phyloP scores from a whole-genome alignment of 2,888 invertebrate genomes.

The Trissonchulus latispiculum region DNA sequence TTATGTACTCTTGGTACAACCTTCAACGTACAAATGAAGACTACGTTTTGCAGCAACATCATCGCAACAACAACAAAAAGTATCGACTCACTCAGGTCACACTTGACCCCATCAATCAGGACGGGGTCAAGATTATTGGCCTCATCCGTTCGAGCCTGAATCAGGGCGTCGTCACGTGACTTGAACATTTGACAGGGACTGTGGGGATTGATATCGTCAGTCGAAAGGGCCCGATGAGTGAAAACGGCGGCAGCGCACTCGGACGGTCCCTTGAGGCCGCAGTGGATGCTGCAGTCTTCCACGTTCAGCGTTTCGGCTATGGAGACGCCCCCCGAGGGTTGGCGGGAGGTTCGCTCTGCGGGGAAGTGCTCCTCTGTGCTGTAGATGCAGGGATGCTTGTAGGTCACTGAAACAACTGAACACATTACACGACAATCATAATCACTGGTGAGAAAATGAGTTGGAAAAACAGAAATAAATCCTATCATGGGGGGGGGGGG shows the following conservation, averaged over 20 bases:
- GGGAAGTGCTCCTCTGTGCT: not conserved
- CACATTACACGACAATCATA: too few relatives aligned
- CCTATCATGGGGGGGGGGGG: too few relatives aligned
- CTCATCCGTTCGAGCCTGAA: not conserved
- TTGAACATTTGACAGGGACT: not conserved
- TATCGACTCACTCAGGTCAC: too few relatives aligned
- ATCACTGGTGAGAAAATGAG: too few relatives aligned
- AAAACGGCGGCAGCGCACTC: not conserved
- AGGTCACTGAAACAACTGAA: not conserved
- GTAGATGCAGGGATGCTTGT: not conserved
- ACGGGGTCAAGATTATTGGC: not conserved
- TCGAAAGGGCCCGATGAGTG: not conserved
- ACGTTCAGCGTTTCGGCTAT: not conserved
- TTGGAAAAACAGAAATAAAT: too few relatives aligned
- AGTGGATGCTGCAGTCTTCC: not conserved
- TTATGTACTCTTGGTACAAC: too few relatives aligned
- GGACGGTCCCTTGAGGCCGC: not conserved
- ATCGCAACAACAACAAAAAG: too few relatives aligned
- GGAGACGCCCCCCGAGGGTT: not conserved
- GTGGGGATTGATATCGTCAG: not conserved
- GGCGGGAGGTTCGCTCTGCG: not conserved
- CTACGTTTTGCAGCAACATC: too few relatives aligned
- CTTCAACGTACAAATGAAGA: too few relatives aligned
- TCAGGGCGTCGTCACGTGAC: not conserved
- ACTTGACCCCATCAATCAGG: not conserved